Conservation (phyloP, 1,140 invertebrate genomes). For the Macrotrachela quadricornifera region DNA sequence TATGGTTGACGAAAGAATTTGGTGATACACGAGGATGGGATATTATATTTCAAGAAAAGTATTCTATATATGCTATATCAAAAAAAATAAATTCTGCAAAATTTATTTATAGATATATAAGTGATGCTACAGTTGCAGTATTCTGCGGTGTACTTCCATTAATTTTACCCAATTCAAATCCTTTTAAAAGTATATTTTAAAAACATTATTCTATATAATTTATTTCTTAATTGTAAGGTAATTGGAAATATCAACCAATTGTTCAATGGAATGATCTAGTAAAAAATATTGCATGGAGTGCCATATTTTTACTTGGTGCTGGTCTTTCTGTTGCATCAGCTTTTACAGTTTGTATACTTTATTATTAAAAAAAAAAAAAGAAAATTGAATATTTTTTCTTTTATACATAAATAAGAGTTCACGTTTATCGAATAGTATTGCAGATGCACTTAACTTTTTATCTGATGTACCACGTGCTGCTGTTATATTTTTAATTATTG, state of each 20-base stretch:
- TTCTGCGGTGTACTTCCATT: too few relatives aligned
- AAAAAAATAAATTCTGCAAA: too few relatives aligned
- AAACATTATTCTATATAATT: too few relatives aligned
- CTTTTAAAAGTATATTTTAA: too few relatives aligned
- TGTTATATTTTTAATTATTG: background rate
- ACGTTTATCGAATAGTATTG: constrained; percentile 17
- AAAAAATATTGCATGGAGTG: constrained; percentile 31
- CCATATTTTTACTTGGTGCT: constrained; percentile 40
- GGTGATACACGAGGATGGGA: constrained; percentile 55
- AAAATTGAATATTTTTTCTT: too few relatives aligned
- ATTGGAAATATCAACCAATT: background rate
- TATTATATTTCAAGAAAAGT: constrained; percentile 16
- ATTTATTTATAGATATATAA: constrained; percentile 1
- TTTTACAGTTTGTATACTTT: constrained; percentile 17
- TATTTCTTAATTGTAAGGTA: background rate
- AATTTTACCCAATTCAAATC: too few relatives aligned
- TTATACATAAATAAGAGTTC: constrained; percentile 15
- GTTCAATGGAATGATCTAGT: constrained; percentile 25
- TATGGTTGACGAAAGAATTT: constrained; percentile 71
- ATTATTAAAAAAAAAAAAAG: too few relatives aligned
- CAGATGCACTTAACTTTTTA: constrained; percentile 11
- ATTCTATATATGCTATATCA: too few relatives aligned
- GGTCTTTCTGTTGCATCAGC: constrained; percentile 57
- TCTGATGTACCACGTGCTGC: background rate
- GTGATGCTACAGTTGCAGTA: constrained; percentile 1